Conservation (phyloP, 2,797 vertebrate genomes). For the Simalia tracyae region DNA sequence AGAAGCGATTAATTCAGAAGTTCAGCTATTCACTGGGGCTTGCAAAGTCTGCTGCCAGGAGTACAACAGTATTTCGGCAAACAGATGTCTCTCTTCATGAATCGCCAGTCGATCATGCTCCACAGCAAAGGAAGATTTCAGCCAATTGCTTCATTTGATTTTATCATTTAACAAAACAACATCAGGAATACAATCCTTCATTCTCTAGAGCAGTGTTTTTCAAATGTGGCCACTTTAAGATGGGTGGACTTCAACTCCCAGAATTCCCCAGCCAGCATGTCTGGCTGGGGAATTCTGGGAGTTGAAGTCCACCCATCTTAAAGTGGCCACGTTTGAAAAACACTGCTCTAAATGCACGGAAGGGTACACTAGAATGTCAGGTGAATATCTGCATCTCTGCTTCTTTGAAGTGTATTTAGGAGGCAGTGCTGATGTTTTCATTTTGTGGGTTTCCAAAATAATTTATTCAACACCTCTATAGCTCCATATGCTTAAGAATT, state of each 20-base stretch:
- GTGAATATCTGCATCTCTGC: background rate
- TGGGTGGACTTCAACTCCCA: background rate
- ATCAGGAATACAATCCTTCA: background rate
- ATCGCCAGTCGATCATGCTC: slow-evolving; percentile 12
- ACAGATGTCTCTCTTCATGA: slow-evolving; percentile 33
- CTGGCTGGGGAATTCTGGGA: background rate
- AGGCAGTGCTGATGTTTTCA: background rate
- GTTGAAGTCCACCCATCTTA: background rate
- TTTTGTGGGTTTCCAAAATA: background rate
- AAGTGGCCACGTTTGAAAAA: background rate
- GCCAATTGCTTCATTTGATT: slow-evolving; percentile 26
- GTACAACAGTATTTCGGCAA: slow-evolving; percentile 26
- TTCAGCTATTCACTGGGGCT: slow-evolving; percentile 39
- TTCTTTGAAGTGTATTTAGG: background rate
- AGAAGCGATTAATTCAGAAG: slow-evolving; percentile 54
- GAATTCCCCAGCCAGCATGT: background rate
- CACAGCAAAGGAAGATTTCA: slow-evolving; percentile 10
- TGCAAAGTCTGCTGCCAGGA: slow-evolving; percentile 35
- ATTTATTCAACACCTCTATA: background rate
- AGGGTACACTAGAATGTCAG: background rate
- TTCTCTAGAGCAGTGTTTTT: background rate
- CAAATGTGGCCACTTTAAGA: background rate
- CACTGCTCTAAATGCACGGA: background rate
- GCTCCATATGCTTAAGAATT: background rate
- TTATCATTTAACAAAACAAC: background rate